Conservation (phyloP, 2,888 invertebrate species). For the Abscondita cerata region DNA sequence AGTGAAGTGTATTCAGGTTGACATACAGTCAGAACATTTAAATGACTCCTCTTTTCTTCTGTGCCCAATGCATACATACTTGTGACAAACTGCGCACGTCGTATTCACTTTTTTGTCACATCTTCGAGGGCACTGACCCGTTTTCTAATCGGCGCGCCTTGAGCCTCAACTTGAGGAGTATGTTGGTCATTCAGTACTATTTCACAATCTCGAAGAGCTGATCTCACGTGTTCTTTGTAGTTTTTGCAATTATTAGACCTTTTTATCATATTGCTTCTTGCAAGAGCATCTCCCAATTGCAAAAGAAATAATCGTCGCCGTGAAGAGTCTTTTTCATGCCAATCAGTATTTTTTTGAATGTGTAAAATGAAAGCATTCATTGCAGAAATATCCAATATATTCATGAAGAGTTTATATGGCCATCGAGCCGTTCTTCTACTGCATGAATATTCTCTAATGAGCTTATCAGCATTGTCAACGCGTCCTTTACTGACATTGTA, state of each 20-base stretch:
- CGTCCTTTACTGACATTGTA: background rate
- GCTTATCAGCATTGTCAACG: slow-evolving; percentile 9
- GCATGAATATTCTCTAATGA: slow-evolving; percentile 3
- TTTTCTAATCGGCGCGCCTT: background rate
- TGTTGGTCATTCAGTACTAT: background rate
- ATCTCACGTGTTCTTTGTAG: background rate
- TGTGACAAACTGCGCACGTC: background rate
- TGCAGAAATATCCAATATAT: background rate
- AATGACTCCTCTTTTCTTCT: background rate
- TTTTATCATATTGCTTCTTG: background rate
- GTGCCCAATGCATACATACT: background rate
- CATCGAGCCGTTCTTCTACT: background rate
- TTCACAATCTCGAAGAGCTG: background rate
- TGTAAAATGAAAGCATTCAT: background rate
- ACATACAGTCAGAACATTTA: background rate
- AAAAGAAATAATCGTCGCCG: background rate
- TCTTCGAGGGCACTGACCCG: slow-evolving; percentile 4
- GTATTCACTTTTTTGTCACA: slow-evolving; percentile 5
- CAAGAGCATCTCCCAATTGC: background rate
- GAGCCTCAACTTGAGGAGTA: background rate
- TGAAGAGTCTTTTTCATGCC: background rate
- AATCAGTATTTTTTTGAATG: background rate
- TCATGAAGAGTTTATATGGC: background rate
- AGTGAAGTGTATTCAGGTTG: no score
- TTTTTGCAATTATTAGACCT: no score